Percentiles rank a stretch among this genome's conserved stretches.
Evolutionary conservation across 2,888 invertebrate species (phyloP).

Genomic region (Unio delphinus): DNA sequence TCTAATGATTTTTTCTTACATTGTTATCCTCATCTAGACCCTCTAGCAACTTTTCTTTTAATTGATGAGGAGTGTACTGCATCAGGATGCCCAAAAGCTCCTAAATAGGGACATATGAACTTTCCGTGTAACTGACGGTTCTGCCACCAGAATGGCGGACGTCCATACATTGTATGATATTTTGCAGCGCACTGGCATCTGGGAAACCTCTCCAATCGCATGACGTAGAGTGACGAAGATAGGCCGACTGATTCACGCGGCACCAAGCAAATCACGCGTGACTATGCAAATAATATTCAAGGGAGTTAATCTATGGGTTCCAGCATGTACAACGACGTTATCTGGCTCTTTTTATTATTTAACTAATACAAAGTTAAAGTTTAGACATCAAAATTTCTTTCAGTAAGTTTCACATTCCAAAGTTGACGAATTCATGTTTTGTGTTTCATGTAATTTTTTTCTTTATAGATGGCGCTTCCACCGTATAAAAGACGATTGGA

Average conservation of each 20-base stretch:
- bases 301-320: constrained; percentile 22
- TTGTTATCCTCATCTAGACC: constrained; percentile 97
- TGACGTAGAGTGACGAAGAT: constrained; percentile 65
- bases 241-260: constrained; percentile 35
- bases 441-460: too few species aligned
- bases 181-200: constrained; percentile 65
- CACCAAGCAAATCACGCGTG: too few species aligned
- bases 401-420: too few species aligned
- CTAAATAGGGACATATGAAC: constrained; percentile 72
- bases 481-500: too few species aligned
- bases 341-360: too few species aligned
- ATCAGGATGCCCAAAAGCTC: constrained; percentile 72
- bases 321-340: too few species aligned
- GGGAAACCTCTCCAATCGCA: constrained; percentile 66
- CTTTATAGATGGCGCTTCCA: too few species aligned
- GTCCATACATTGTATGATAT: constrained; percentile 69
- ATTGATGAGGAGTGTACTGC: constrained; percentile 79
- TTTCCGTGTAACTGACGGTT: constrained; percentile 72
- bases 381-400: too few species aligned
- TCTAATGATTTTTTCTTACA: constrained; percentile 80
- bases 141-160: constrained; percentile 75
- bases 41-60: constrained; percentile 96
- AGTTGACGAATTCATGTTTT: too few species aligned
- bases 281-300: constrained; percentile 3
- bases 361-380: too few species aligned